phyloP scores from a whole-genome alignment of 2,888 invertebrate genomes.

The Drosophila fungiperda region DNA sequence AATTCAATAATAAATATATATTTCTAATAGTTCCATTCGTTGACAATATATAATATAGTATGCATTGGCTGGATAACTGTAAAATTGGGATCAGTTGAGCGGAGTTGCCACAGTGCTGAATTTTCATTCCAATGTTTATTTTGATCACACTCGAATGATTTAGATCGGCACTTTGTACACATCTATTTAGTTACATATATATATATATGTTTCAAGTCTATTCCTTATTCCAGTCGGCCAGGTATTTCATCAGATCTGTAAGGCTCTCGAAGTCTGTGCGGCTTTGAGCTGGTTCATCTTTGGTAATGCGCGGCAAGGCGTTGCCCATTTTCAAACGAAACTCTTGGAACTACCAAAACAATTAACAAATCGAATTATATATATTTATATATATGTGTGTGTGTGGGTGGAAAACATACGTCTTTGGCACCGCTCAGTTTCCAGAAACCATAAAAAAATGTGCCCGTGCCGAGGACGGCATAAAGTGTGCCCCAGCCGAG shows the following conservation, averaged over 20 bases:
- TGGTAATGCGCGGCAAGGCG: constrained; percentile 91
- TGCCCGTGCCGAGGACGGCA: constrained; percentile 93
- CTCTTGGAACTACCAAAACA: constrained; percentile 89
- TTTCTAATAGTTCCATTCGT: not conserved
- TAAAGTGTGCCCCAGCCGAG: constrained; percentile 95
- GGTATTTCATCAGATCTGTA: constrained; percentile 93
- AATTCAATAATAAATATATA: constrained; percentile 3
- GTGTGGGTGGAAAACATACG: constrained; percentile 86
- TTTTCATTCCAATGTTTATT: not conserved
- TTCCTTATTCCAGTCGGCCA: constrained; percentile 86
- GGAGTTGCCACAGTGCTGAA: not conserved
- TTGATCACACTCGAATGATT: not conserved
- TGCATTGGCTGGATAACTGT: not conserved
- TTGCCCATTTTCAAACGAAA: constrained; percentile 93
- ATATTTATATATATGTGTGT: not conserved
- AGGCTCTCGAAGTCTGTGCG: constrained; percentile 94
- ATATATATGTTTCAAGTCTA: constrained; percentile 33
- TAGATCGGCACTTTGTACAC: not conserved
- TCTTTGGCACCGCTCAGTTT: constrained; percentile 94
- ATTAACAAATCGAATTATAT: constrained; percentile 71
- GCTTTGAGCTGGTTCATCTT: constrained; percentile 91
- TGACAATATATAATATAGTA: not conserved
- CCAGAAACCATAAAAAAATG: constrained; percentile 93
- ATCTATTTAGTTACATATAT: not conserved
- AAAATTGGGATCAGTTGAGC: not conserved